Conservation (phyloP, 1,140 invertebrate species). For the Phenacoccus solenopsis region DNA sequence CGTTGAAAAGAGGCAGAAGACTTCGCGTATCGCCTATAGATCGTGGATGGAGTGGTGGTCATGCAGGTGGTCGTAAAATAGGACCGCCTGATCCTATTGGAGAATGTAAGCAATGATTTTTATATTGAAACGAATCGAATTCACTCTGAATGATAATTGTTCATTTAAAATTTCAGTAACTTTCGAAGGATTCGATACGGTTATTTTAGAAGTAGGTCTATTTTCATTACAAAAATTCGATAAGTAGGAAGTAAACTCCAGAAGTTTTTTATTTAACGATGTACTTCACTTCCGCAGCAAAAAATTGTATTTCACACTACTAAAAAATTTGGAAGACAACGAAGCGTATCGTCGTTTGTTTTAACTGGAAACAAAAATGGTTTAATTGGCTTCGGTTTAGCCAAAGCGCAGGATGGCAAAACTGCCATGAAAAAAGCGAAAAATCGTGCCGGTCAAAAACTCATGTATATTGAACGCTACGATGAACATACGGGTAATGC, state of each 20-base stretch:
- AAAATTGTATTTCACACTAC: conserved; percentile 71
- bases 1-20: conserved; percentile 45
- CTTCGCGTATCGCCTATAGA: conserved; percentile 62
- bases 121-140: no score
- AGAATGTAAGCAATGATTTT: conserved; percentile 40
- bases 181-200: conserved; percentile 79
- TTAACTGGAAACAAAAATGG: conserved; percentile 85
- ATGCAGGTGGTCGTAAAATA: conserved; percentile 67
- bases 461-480: conserved; percentile 70
- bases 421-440: conserved; percentile 58
- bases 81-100: conserved; percentile 75
- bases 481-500: conserved; percentile 66
- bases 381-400: conserved; percentile 66
- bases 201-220: conserved; percentile 54
- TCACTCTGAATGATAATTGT: no score
- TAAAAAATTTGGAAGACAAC: conserved; percentile 63
- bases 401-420: conserved; percentile 49
- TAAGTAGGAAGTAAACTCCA: no score
- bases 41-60: conserved; percentile 75
- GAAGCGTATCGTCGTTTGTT: conserved; percentile 50
- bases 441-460: conserved; percentile 70
- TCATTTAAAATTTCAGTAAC: conserved; percentile 60
- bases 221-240: conserved; percentile 10
- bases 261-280: conserved; percentile 12
- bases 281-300: conserved; percentile 16